Evolutionary conservation across 2,113 vertebrate genomes (phyloP), one percentile per base, ranked within the genome.

Genomic region (Notarius lentiginosus): DNA sequence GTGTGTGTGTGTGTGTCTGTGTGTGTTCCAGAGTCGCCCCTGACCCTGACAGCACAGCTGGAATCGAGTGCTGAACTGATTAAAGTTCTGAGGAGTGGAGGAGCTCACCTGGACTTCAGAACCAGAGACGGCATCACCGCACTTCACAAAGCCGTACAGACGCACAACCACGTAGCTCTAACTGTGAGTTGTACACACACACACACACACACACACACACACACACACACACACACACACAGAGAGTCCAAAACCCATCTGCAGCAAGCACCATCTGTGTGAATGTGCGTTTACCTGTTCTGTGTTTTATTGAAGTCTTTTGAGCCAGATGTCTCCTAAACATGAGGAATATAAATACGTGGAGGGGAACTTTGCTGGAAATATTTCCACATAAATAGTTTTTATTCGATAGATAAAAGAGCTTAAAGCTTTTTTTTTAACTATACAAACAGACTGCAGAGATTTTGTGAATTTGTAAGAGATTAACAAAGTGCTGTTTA

Each of bases 51-150:
- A 0, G 96, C 96, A 0, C 98, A 99, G 95, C 92, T 99, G 91
- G 97, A 98, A 75, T 95, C 95, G 0, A 95, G 97, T 51, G 63
- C 94, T 0, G 98, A 99, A 1, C 90, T 98, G 83, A 96, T 99
- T 56, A 99, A 99, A 83, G 95, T 96, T 0, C 93, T 99, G 56
- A 94, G 95, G 73, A 97, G 96, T 0, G 97, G 97, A 0, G 97
- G 98, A 0, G 97, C 97, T 0, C 98, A 99, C 90, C 93, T 99
- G 94, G 98, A 99, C 83, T 99, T 99, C 95, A 95, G 98, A 41
- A 99, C 97, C 0, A 95, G 97, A 0, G 98, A 99, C 2, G 98
- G 98, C 0, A 96, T 99, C 91, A 99, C 98, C 0, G 97, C 97
- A 0, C 95, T 99, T 15, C 98, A 99, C 91, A 96, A 96, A 20